These are phyloP conservation scores for Monodelphis domestica DNA, from an alignment of 2,797 vertebrate genomes.

Conservation along the genomic window DNA sequence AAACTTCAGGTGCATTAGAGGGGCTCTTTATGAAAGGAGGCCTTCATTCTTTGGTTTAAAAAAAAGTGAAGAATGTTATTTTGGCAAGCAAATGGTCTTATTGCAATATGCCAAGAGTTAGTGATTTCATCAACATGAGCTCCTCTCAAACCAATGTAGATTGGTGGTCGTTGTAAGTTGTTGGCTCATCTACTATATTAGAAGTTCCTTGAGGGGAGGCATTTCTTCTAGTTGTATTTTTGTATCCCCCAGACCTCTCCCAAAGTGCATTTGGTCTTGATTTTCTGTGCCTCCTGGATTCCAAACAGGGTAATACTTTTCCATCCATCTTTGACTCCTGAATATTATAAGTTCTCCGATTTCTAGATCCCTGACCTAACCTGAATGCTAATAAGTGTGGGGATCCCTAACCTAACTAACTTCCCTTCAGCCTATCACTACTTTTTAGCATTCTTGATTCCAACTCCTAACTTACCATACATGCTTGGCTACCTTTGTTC, in stretches of 20 bases:
- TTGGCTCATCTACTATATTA: background rate
- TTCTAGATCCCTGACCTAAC: too few relatives aligned
- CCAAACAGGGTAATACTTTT: background rate
- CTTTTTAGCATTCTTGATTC: background rate
- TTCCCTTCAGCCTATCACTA: background rate
- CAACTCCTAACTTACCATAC: background rate
- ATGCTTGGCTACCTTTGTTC: background rate
- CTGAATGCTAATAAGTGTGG: too few relatives aligned
- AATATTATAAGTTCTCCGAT: background rate
- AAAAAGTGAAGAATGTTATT: background rate
- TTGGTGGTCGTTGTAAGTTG: background rate
- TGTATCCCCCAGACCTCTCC: background rate
- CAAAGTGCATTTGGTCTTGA: background rate
- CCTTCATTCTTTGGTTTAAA: background rate
- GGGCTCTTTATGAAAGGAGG: background rate
- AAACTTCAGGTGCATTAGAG: background rate
- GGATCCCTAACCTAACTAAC: background rate
- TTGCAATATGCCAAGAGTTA: background rate
- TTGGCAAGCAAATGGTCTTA: background rate
- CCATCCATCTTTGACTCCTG: background rate
- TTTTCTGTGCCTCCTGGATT: background rate
- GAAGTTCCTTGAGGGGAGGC: too few relatives aligned
- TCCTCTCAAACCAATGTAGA: background rate
- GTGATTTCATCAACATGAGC: background rate
- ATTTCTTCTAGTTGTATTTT: background rate